A percentile compares a stretch with the other conserved stretches of the same genome.
Evolutionary conservation across 2,888 invertebrate genomes (phyloP).

Genomic region (Auanema sp.): DNA sequence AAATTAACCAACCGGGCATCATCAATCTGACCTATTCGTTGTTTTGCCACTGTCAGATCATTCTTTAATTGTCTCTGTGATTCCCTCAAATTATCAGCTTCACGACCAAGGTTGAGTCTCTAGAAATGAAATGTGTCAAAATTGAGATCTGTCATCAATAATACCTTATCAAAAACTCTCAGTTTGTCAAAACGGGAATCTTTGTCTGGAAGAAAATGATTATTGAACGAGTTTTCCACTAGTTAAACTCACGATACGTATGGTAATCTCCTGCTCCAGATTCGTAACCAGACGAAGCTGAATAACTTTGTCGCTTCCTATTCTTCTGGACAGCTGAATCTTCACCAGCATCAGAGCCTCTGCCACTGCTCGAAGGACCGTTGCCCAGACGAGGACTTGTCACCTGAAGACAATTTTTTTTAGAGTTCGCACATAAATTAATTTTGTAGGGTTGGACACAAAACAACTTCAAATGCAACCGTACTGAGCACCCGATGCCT

Average conservation of each 20-base stretch:
- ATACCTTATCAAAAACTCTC: slow-evolving; percentile 10
- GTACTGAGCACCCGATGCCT: no score
- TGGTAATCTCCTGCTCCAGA: slow-evolving; percentile 45
- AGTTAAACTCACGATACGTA: slow-evolving; percentile 33
- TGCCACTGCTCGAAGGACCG: slow-evolving; percentile 36
- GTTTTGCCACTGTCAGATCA: slow-evolving; percentile 69
- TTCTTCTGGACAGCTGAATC: slow-evolving; percentile 20
- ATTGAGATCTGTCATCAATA: not conserved
- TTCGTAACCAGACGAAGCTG: slow-evolving; percentile 48
- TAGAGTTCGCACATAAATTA: not conserved
- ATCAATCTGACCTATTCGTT: slow-evolving; percentile 65
- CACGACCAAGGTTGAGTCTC: slow-evolving; percentile 25
- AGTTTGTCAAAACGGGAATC: slow-evolving; percentile 18
- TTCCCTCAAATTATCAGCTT: slow-evolving; percentile 36
- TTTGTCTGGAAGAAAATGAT: slow-evolving; percentile 11
- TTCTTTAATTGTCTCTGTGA: slow-evolving; percentile 65
- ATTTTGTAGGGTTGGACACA: no score
- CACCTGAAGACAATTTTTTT: slow-evolving; percentile 22
- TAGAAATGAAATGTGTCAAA: slow-evolving; percentile 3
- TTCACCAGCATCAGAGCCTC: slow-evolving; percentile 30
- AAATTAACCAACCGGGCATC: slow-evolving; percentile 30
- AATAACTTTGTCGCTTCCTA: slow-evolving; percentile 44
- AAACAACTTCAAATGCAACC: no score
- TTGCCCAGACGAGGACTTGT: slow-evolving; percentile 31
- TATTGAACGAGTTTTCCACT: not conserved